Conservation (phyloP, 2,113 vertebrate species). For the Mystacornis crossleyi region DNA sequence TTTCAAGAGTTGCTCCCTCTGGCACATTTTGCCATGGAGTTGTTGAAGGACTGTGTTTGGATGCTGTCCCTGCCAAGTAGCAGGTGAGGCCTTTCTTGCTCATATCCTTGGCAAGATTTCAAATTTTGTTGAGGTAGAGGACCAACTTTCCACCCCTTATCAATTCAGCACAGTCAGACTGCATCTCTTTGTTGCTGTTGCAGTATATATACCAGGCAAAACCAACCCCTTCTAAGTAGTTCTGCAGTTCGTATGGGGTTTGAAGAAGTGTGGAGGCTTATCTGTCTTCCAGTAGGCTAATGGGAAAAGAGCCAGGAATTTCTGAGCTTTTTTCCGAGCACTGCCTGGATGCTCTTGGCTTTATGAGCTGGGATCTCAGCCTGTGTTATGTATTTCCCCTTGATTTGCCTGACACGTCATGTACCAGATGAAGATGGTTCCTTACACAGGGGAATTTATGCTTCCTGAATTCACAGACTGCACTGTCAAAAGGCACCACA, state of each 20-base stretch:
- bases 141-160: background rate
- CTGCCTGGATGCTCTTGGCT: background rate
- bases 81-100: background rate
- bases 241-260: background rate
- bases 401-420: background rate
- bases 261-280: background rate
- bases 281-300: slow-evolving; percentile 12
- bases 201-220: background rate
- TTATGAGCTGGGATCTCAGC: background rate
- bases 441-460: background rate
- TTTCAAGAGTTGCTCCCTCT: background rate
- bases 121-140: background rate
- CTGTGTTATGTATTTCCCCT: background rate
- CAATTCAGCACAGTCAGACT: background rate
- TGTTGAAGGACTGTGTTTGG: background rate
- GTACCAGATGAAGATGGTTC: background rate
- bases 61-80: background rate
- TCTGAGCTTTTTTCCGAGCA: slow-evolving; percentile 19
- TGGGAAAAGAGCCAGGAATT: slow-evolving; percentile 36
- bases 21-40: background rate
- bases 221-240: background rate
- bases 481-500: background rate
- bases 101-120: background rate
- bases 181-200: background rate
- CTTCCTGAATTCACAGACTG: slow-evolving; percentile 9